A percentile compares a stretch with the other conserved stretches of the same genome.
Conservation (phyloP, 2,888 invertebrate species). For the Piscicola geometra region DNA sequence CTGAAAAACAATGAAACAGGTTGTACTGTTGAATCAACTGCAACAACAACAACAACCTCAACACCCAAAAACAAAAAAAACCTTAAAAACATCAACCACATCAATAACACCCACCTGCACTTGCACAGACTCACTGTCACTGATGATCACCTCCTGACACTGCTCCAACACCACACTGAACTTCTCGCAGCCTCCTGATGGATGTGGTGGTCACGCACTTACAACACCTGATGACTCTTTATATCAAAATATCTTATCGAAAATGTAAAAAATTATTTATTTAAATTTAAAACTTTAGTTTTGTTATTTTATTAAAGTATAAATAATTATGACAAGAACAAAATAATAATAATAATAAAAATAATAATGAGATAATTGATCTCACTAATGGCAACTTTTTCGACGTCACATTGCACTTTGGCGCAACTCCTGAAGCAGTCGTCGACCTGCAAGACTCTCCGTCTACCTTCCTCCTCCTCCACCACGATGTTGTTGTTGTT, state of each 20-base stretch:
- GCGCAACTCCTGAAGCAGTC: neutral
- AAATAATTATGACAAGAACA: neutral
- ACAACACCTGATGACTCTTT: too few relatives aligned
- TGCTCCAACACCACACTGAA: neutral
- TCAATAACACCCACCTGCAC: slow-evolving; percentile 14
- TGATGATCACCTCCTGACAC: neutral
- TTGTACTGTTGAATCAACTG: neutral
- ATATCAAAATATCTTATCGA: too few relatives aligned
- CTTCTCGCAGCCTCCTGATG: neutral
- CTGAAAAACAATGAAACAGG: neutral
- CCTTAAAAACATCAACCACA: neutral
- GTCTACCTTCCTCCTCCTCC: neutral
- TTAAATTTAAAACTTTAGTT: too few relatives aligned
- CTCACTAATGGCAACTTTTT: neutral
- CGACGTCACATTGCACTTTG: neutral
- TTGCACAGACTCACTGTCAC: slow-evolving; percentile 13
- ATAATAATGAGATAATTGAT: too few relatives aligned
- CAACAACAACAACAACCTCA: neutral
- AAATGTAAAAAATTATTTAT: too few relatives aligned
- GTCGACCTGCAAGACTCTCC: neutral
- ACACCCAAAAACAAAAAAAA: neutral
- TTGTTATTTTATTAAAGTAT: neutral
- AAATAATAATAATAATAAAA: too few relatives aligned
- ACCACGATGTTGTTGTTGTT: neutral
- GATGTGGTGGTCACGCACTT: too few relatives aligned